These are phyloP conservation scores for Oncorhynchus tshawytscha DNA, from an alignment of 2,113 vertebrate genomes.

Conservation along the genomic window DNA sequence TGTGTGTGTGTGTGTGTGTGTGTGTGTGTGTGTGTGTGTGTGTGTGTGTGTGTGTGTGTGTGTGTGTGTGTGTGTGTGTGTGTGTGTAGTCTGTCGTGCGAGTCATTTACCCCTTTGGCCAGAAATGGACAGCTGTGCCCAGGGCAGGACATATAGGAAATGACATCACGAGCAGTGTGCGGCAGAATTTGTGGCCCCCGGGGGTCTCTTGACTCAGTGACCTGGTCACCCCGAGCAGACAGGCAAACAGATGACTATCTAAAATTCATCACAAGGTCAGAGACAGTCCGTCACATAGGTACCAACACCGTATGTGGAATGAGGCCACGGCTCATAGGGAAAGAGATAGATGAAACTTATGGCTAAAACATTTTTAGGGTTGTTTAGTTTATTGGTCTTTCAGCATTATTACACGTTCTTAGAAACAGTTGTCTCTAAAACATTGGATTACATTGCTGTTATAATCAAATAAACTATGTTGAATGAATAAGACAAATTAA, in stretches of 20 bases:
- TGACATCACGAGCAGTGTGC: constrained; percentile 53
- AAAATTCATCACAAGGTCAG: constrained; percentile 65
- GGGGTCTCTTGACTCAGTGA: constrained; percentile 60
- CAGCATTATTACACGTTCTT: too few species aligned
- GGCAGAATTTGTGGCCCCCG: constrained; percentile 61
- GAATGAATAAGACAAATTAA: too few species aligned
- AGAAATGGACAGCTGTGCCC: constrained; percentile 72
- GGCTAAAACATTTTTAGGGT: too few species aligned
- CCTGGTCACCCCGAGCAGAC: constrained; percentile 53
- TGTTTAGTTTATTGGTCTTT: too few species aligned
- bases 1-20: constrained; percentile 37
- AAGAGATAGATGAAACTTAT: too few species aligned
- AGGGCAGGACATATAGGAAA: constrained; percentile 67
- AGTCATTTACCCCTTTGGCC: constrained; percentile 63
- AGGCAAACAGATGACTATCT: constrained; percentile 45
- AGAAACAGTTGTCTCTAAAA: too few species aligned
- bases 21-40: too few species aligned
- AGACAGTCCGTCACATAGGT: constrained; percentile 3
- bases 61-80: too few species aligned
- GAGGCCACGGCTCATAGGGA: too few species aligned
- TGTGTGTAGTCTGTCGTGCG: constrained; percentile 42
- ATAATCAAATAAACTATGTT: too few species aligned
- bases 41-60: too few species aligned
- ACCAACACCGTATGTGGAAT: constrained; percentile 7
- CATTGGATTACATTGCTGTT: too few species aligned